Percentiles rank a stretch among this genome's conserved stretches.
Evolutionary conservation across 1,140 invertebrate species (phyloP).

Genomic region (Odontomachus brunneus): DNA sequence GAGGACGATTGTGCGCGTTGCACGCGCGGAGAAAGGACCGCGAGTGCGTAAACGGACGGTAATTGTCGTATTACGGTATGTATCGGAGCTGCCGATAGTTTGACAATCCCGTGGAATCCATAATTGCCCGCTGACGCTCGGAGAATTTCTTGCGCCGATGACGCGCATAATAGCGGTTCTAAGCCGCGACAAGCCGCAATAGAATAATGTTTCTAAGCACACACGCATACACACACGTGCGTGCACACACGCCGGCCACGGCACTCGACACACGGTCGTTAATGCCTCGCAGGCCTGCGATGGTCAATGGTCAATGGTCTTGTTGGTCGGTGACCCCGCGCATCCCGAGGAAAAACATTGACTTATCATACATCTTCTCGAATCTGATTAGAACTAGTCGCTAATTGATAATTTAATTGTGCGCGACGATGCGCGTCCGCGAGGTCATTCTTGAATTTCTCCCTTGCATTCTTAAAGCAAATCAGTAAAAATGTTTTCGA

Average conservation of each 20-base stretch:
- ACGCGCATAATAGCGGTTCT: constrained; percentile 13
- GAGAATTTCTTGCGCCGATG: constrained; percentile 59
- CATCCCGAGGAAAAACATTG: constrained; percentile 2
- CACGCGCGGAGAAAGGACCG: constrained; percentile 54
- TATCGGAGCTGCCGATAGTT: constrained; percentile 50
- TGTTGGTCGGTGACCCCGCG: constrained; percentile 42
- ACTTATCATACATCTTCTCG: constrained; percentile 17
- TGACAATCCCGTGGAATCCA: constrained; percentile 64
- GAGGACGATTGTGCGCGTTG: constrained; percentile 56
- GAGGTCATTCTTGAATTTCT: too few species aligned
- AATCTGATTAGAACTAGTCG: constrained; percentile 17
- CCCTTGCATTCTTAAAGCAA: too few species aligned
- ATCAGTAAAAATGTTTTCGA: too few species aligned
- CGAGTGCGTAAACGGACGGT: constrained; percentile 30
- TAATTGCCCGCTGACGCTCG: constrained; percentile 66
- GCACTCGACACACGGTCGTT: constrained; percentile 26
- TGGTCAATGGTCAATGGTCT: constrained; percentile 42
- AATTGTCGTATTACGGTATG: constrained; percentile 48
- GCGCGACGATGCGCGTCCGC: neutral
- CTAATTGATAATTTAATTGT: constrained; percentile 47
- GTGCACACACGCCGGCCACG: neutral
- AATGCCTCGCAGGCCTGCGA: constrained; percentile 17
- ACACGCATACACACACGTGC: neutral
- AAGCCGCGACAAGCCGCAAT: constrained; percentile 19
- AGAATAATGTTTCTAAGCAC: constrained; percentile 49